Conservation (phyloP, 1,140 invertebrate genomes). For the Papilio polyxenes region DNA sequence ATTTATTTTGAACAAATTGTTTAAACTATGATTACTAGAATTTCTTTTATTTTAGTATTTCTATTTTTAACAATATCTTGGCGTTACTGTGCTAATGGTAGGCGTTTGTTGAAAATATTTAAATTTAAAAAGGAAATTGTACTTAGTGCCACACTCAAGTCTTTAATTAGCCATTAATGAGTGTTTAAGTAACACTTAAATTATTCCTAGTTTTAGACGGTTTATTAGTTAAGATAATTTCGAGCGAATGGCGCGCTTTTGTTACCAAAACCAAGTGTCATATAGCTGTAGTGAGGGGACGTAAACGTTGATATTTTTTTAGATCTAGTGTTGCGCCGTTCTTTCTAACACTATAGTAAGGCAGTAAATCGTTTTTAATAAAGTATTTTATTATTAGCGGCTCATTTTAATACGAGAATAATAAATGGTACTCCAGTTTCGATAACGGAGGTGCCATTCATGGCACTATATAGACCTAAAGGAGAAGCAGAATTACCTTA, state of each 20-base stretch:
- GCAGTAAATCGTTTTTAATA: no score
- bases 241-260: no score
- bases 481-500: background rate
- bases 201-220: no score
- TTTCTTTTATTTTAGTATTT: background rate
- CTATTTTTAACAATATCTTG: background rate
- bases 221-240: no score
- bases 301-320: no score
- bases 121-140: background rate
- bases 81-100: background rate
- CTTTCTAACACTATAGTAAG: no score
- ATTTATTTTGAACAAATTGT: background rate
- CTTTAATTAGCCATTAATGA: background rate
- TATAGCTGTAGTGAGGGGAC: no score
- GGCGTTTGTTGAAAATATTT: background rate
- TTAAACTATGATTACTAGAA: background rate
- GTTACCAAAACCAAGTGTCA: no score
- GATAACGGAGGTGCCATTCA: conserved; percentile 38
- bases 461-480: conserved; percentile 24
- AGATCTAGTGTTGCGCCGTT: no score
- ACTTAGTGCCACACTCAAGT: background rate
- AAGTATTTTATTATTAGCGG: background rate
- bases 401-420: background rate
- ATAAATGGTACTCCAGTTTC: conserved; percentile 22
- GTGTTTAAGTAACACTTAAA: background rate